Base-by-base conservation (phyloP, 2,113 vertebrate genomes). In the Austrofundulus limnaeus region DNA sequence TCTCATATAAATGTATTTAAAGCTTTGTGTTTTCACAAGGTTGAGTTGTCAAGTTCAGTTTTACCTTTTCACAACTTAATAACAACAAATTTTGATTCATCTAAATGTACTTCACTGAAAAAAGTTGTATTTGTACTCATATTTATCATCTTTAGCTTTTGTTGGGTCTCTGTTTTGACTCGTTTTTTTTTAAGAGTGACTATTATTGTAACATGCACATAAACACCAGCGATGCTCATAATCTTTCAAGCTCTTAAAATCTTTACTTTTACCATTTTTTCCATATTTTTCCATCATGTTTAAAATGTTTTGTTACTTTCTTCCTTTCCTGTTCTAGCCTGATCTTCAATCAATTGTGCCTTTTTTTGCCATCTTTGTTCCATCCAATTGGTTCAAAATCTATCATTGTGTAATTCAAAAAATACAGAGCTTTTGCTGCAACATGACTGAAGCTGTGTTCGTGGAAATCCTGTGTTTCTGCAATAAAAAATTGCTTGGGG, bases 371-470 rank as follows among this genome's bases (percentile, higher is more conserved):
- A 20, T 47, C 46, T 12, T 53, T 66, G 34, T 49, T 68, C 31
- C 24, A 1, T 59, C 23, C 19, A 12, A 15, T 45, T 20, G 1
- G 51, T 25, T n/a, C 20, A 12, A 11, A 13, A 46, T 23, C 23
- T 56, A 31, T 78, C 38, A 5, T 21, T 61, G 15, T 5, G 53
- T 56, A 53, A 69, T 24, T 60, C 2, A 23, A 49, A 56, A 56
- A 70, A 72, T 61, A 72, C 61, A 20, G 11, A 62, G 72, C 63
- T 65, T 84, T 70, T 71, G 48, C 65, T 73, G 45, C 47, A 11
- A 70, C 24, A 42, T 50, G 16, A 2, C 34, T 23, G 46, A 7
- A 16, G 70, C 52, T 42, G 56, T 76, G 70, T 71, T 66, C 59
- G 46, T 31, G 43, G 49, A 75, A 68, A 50, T 57, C 21, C 46